These are phyloP conservation scores for Myotis daubentonii DNA, from an alignment of 2,797 vertebrate species.

Conservation along the genomic window DNA sequence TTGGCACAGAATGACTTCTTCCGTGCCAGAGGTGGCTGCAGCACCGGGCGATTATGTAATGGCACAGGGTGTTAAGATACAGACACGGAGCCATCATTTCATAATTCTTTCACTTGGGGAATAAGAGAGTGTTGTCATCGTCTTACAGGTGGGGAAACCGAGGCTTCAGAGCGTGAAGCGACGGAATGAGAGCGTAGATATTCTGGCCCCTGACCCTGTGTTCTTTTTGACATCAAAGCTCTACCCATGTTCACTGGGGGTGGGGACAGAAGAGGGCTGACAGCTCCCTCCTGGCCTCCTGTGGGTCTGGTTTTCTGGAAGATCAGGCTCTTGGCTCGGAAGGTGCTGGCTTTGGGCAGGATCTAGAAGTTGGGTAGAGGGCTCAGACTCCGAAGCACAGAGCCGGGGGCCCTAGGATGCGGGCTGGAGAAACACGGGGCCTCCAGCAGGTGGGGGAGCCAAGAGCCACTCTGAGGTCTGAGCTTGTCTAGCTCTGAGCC, in stretches of 20 bases:
- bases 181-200: background rate
- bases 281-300: background rate
- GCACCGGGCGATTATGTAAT: constrained; percentile 32
- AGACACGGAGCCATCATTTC: background rate
- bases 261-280: background rate
- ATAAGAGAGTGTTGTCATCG: background rate
- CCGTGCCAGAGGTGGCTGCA: constrained; percentile 38
- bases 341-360: background rate
- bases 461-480: background rate
- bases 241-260: background rate
- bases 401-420: background rate
- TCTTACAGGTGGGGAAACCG: background rate
- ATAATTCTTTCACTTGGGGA: background rate
- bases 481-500: background rate
- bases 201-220: background rate
- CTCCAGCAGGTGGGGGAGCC: background rate
- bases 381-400: background rate
- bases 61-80: background rate
- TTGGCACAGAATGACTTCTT: constrained; percentile 23
- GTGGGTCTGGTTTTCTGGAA: background rate
- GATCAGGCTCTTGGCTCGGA: background rate
- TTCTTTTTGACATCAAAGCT: background rate
- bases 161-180: background rate
- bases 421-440: background rate
- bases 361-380: background rate